Evolutionary conservation across 2,888 invertebrate genomes (phyloP), one percentile per base, ranked within the genome.

Genomic region (Amphipyra berbera): DNA sequence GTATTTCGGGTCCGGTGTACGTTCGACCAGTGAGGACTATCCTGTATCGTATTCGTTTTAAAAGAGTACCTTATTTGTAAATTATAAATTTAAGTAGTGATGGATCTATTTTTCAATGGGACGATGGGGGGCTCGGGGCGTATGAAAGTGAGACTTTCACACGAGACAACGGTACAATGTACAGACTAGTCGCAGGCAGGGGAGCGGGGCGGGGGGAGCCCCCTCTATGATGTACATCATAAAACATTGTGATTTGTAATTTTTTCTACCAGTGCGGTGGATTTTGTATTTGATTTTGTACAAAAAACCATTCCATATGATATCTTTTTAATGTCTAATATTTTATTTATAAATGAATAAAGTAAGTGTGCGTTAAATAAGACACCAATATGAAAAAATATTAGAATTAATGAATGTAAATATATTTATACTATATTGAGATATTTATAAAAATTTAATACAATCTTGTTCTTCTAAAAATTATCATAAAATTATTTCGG

Each of bases 371-470:
- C 92, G 87, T 93, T 91, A 88, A 90, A 92, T 94, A 94, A 94
- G 93, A 95, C 95, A 95, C 95, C 95, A 95, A 95, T 93, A 93
- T 94, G 88, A 91, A 85, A n/a, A 85, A 86, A 91, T 90, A 91
- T 90, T 93, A 93, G 88, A 78, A 81, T 84, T 90, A 92, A 91
- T 84, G 85, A 90, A 85, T 95, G 95, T 95, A 95, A 93, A 95
- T 95, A 95, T 94, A 95, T 94, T 95, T 95, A 94, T 94, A 93
- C 86, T 90, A 89, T 92, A 94, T 90, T 92, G 92, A 94, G 90
- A 94, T 94, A 94, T 94, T 94, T 94, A 94, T 94, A 93, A 93
- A n/a, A 93, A 92, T 91, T 94, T 91, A 94, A 91, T 93, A 94
- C 90, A 90, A 90, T 93, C 92, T 93, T 93, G 93, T 93, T 94